Evolutionary conservation across 1,140 invertebrate species (phyloP).

Genomic region (honey bee (Apis mellifera)): Amel_HAv3.1 CM009945.2:8778501-8779000

Average conservation of each 20-base stretch:
- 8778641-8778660: slow-evolving; percentile 42
- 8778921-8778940: background rate
- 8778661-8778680: background rate
- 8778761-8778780: no score
- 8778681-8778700: no score
- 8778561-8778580: slow-evolving; percentile 39
- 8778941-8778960: no score
- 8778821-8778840: no score
- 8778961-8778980: no score
- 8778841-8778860: no score
- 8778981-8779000: slow-evolving; percentile 28
- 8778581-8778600: slow-evolving; percentile 49
- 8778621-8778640: slow-evolving; percentile 48
- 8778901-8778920: background rate
- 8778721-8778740: slow-evolving; percentile 37
- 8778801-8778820: no score
- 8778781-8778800: no score
- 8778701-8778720: no score
- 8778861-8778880: no score
- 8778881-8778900: slow-evolving; percentile 27
- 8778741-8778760: background rate
- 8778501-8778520: background rate
- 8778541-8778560: slow-evolving; percentile 36
- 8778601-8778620: slow-evolving; percentile 43
- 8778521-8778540: no score